A percentile compares a stretch with the other conserved stretches of the same genome.
phyloP scores from a whole-genome alignment of 1,140 invertebrate species.

The Drusus annulatus region DNA sequence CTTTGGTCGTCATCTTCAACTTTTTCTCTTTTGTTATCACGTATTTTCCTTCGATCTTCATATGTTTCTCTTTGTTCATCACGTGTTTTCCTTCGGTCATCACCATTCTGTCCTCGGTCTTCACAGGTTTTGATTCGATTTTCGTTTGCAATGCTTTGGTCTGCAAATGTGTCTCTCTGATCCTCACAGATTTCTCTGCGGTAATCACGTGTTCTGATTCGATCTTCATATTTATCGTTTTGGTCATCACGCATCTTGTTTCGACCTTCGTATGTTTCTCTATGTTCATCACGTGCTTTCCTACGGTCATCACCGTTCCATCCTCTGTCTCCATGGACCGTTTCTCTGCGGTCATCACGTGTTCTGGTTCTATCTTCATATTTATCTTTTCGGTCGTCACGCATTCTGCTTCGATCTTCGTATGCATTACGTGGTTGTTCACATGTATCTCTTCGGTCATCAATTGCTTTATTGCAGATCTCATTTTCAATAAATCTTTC shows the following conservation, averaged over 20 bases:
- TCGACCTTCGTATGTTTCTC: not conserved
- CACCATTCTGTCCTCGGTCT: no score
- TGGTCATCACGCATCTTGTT: not conserved
- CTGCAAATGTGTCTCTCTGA: not conserved
- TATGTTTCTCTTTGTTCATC: not conserved
- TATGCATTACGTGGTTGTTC: not conserved
- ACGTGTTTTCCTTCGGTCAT: no score
- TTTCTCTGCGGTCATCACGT: no score
- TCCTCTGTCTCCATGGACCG: no score
- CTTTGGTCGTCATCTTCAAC: no score
- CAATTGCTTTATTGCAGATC: not conserved
- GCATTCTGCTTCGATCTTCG: not conserved
- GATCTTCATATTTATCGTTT: no score
- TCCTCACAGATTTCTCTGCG: not conserved
- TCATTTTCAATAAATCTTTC: not conserved
- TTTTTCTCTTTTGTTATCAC: no score
- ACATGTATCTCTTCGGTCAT: not conserved
- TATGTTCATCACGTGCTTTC: not conserved
- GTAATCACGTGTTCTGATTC: not conserved
- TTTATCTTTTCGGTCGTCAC: not conserved
- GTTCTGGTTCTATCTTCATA: not conserved
- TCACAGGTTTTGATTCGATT: not conserved
- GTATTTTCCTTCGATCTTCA: not conserved
- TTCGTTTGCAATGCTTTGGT: not conserved
- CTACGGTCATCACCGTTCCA: not conserved